Conservation (phyloP, 2,888 invertebrate genomes). For the Loripinus fragilis region DNA sequence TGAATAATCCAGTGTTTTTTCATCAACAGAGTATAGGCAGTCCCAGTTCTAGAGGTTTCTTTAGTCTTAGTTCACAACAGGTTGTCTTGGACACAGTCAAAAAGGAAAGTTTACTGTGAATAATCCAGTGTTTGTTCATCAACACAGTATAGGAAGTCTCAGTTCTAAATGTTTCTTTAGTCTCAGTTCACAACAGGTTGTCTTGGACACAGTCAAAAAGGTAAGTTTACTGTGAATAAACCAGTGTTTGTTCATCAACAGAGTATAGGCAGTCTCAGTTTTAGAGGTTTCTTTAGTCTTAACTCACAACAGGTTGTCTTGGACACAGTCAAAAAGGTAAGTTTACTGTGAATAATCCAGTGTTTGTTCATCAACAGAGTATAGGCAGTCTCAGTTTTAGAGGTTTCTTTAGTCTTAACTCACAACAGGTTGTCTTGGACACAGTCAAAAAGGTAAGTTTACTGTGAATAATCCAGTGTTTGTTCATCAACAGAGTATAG, state of each 20-base stretch:
- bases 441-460: conserved; percentile 81
- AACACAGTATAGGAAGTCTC: background rate
- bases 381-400: background rate
- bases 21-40: conserved; percentile 11
- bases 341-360: conserved; percentile 81
- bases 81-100: conserved; percentile 83
- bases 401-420: conserved; percentile 75
- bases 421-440: conserved; percentile 81
- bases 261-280: background rate
- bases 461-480: conserved; percentile 82
- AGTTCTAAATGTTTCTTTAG: conserved; percentile 66
- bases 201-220: too few species aligned
- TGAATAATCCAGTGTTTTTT: conserved; percentile 80
- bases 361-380: conserved; percentile 46
- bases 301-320: conserved; percentile 80
- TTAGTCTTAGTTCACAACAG: conserved; percentile 76
- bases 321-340: conserved; percentile 82
- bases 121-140: conserved; percentile 56
- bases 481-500: conserved; percentile 21
- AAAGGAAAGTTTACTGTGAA: conserved; percentile 67
- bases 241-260: conserved; percentile 65
- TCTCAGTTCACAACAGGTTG: too few species aligned
- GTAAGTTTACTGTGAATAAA: too few species aligned
- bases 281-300: conserved; percentile 73
- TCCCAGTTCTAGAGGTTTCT: conserved; percentile 59